phyloP scores from a whole-genome alignment of 2,113 vertebrate species.

The Macrotis lagotis region DNA sequence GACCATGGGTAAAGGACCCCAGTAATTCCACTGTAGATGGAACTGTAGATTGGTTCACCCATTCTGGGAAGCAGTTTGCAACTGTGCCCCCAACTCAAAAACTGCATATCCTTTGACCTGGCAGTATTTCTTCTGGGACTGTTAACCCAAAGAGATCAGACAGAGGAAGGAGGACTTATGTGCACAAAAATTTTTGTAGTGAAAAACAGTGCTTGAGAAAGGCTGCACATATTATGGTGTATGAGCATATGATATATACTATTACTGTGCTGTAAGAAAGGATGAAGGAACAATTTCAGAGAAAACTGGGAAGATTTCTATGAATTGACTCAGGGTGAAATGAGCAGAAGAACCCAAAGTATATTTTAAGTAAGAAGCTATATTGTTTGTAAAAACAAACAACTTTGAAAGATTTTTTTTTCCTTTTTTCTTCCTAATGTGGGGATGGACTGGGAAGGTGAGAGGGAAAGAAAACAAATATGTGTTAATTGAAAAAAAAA shows the following conservation, averaged over 20 bases:
- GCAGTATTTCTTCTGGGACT: background rate
- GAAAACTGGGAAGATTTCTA: background rate
- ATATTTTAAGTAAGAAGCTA: background rate
- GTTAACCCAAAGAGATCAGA: background rate
- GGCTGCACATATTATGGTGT: background rate
- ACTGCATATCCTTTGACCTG: background rate
- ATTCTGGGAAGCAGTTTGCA: background rate
- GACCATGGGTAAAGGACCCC: background rate
- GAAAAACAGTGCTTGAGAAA: background rate
- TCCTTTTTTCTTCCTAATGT: background rate
- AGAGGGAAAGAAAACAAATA: constrained; percentile 1
- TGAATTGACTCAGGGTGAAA: background rate
- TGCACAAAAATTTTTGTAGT: background rate
- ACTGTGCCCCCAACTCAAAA: too few relatives aligned
- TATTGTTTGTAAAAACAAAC: background rate
- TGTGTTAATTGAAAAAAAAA: background rate
- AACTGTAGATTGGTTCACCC: background rate
- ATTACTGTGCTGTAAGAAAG: background rate
- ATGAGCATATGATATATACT: background rate
- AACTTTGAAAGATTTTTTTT: background rate
- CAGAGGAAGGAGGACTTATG: background rate
- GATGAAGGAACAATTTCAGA: background rate
- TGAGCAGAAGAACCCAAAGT: background rate
- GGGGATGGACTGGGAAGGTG: background rate
- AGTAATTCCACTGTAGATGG: background rate